A percentile compares a stretch with the other conserved stretches of the same genome.
phyloP scores from a whole-genome alignment of 2,888 invertebrate genomes.

The Thereva nobilitata region DNA sequence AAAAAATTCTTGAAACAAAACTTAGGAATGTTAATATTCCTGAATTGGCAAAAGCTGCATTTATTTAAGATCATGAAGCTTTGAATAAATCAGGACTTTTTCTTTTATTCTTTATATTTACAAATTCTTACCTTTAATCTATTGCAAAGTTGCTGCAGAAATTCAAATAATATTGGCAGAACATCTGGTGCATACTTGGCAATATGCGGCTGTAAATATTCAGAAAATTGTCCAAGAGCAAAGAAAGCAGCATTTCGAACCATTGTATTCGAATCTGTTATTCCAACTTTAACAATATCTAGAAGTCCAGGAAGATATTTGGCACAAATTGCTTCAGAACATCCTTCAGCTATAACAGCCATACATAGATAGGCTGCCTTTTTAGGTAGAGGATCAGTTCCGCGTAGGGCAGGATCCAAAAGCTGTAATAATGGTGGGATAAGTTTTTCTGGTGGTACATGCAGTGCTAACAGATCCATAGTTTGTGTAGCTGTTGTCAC shows the following conservation, averaged over 20 bases:
- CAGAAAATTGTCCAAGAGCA: slow-evolving; percentile 79
- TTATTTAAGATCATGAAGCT: slow-evolving; percentile 40
- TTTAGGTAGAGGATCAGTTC: slow-evolving; percentile 65
- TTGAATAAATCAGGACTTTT: slow-evolving; percentile 42
- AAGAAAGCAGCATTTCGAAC: slow-evolving; percentile 78
- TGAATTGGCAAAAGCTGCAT: slow-evolving; percentile 43
- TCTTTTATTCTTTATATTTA: neutral
- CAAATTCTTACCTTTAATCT: slow-evolving; percentile 59
- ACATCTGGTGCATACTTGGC: slow-evolving; percentile 72
- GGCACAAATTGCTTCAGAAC: slow-evolving; percentile 72
- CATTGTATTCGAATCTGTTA: slow-evolving; percentile 65
- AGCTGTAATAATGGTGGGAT: slow-evolving; percentile 69
- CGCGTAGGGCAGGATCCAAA: slow-evolving; percentile 69
- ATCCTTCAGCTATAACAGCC: slow-evolving; percentile 78
- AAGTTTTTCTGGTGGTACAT: slow-evolving; percentile 76
- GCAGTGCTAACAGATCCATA: slow-evolving; percentile 72
- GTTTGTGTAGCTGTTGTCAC: slow-evolving; percentile 74
- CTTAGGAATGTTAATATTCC: slow-evolving; percentile 43
- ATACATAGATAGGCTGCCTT: slow-evolving; percentile 74
- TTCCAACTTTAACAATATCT: slow-evolving; percentile 71
- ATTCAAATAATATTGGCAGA: slow-evolving; percentile 73
- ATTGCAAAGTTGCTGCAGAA: slow-evolving; percentile 65
- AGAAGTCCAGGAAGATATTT: slow-evolving; percentile 73
- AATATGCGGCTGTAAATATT: slow-evolving; percentile 79
- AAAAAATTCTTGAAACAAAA: slow-evolving; percentile 3